Conservation (phyloP, 2,797 vertebrate species). For the Odontamblyopus lacepedii region DNA sequence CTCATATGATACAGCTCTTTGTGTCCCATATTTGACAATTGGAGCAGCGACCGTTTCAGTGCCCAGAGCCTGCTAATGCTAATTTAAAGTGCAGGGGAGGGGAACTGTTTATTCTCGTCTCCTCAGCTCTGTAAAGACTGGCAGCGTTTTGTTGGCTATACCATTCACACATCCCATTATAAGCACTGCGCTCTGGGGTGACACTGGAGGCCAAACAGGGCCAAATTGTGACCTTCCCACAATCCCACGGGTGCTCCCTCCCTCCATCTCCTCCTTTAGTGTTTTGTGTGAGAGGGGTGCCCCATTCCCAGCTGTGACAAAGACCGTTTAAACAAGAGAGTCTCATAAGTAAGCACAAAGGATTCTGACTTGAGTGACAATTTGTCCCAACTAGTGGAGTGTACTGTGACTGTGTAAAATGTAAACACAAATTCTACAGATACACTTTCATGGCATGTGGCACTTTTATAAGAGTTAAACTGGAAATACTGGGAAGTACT, state of each 20-base stretch:
- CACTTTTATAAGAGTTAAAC: neutral
- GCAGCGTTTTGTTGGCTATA: conserved; percentile 44
- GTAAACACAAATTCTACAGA: neutral
- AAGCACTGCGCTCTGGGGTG: conserved; percentile 64
- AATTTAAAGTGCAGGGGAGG: conserved; percentile 61
- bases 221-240: conserved; percentile 72
- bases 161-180: conserved; percentile 68
- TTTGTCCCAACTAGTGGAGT: conserved; percentile 18
- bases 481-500: too few species aligned
- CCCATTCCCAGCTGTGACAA: conserved; percentile 65
- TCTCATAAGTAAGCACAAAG: conserved; percentile 41
- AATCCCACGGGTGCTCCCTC: conserved; percentile 51
- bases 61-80: conserved; percentile 64
- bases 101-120: conserved; percentile 45
- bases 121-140: conserved; percentile 44
- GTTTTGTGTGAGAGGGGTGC: conserved; percentile 59
- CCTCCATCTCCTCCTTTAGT: conserved; percentile 20
- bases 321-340: conserved; percentile 56
- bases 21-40: conserved; percentile 72
- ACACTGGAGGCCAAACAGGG: conserved; percentile 70
- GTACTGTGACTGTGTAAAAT: neutral
- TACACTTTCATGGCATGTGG: neutral
- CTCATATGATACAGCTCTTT: conserved; percentile 33
- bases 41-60: conserved; percentile 67
- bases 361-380: conserved; percentile 34